Percentiles rank a stretch among this genome's conserved stretches.
These are phyloP conservation scores for Chionodraco myersi DNA, from an alignment of 2,113 vertebrate genomes.

Conservation along the genomic window DNA sequence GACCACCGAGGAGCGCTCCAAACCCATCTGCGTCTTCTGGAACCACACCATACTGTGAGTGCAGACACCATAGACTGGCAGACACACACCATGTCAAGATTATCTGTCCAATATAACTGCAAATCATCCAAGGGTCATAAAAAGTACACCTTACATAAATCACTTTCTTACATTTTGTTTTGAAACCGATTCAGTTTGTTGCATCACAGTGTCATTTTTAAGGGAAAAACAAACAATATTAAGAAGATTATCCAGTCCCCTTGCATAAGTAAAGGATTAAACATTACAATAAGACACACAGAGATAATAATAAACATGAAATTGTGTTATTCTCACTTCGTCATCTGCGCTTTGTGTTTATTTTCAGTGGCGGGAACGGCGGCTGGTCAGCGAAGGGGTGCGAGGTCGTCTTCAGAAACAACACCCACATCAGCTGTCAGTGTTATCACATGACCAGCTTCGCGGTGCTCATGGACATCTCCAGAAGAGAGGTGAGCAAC, in stretches of 20 bases:
- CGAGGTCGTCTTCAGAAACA: slow-evolving; percentile 92
- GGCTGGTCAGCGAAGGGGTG: slow-evolving; percentile 96
- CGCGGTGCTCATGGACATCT: slow-evolving; percentile 95
- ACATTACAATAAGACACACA: not conserved
- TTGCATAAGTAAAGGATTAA: too few relatives aligned
- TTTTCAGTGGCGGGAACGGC: slow-evolving; percentile 73
- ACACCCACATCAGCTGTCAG: slow-evolving; percentile 95
- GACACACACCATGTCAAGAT: not conserved
- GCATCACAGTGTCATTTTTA: too few relatives aligned
- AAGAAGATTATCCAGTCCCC: too few relatives aligned
- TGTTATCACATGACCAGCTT: slow-evolving; percentile 97
- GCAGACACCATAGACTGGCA: not conserved
- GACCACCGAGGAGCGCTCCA: slow-evolving; percentile 92
- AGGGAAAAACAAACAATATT: too few relatives aligned
- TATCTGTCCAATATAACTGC: too few relatives aligned
- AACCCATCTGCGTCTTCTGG: slow-evolving; percentile 98
- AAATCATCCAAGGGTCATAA: too few relatives aligned
- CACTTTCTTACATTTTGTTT: too few relatives aligned
- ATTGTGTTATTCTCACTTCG: not conserved
- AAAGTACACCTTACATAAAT: too few relatives aligned
- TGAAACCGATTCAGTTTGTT: too few relatives aligned
- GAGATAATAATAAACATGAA: not conserved
- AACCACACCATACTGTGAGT: slow-evolving; percentile 95
- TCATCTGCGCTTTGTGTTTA: slow-evolving; percentile 3
- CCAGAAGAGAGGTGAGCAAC: slow-evolving; percentile 88